Evolutionary conservation across 2,113 vertebrate species (phyloP).

Genomic region (Peromyscus polionotus): DNA sequence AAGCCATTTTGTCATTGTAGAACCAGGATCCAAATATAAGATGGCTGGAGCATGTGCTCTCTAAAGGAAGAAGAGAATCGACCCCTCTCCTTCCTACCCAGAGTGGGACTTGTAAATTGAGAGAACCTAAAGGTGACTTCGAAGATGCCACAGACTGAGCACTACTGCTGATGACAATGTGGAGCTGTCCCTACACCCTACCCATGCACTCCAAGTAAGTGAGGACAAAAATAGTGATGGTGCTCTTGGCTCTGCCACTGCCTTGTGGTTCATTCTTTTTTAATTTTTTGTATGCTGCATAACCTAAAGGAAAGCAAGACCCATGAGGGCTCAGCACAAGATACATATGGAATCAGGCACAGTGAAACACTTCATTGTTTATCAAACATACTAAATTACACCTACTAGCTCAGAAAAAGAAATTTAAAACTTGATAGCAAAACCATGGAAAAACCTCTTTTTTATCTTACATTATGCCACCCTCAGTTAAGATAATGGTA

Average conservation of each 20-base stretch:
- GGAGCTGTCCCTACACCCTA: neutral
- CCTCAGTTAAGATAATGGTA: neutral
- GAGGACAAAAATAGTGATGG: neutral
- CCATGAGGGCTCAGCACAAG: neutral
- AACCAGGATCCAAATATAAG: neutral
- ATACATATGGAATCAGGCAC: neutral
- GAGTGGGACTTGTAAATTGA: neutral
- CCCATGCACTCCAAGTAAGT: neutral
- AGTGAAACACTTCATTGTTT: neutral
- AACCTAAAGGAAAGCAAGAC: neutral
- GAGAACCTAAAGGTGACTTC: neutral
- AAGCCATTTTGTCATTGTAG: neutral
- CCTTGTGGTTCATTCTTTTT: neutral
- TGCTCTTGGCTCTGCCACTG: neutral
- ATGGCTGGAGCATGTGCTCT: fast-evolving
- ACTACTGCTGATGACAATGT: neutral
- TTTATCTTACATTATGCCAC: neutral
- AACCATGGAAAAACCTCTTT: neutral
- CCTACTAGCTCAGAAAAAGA: neutral
- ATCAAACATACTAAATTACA: neutral
- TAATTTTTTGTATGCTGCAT: neutral
- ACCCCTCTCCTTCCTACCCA: neutral
- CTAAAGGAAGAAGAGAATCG: neutral
- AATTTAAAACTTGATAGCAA: neutral
- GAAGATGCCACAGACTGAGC: neutral